Percentiles rank a stretch among this genome's conserved stretches.
These are phyloP conservation scores for Drosophila anomalata DNA, from an alignment of 2,888 invertebrate species.

Conservation along the genomic window DNA sequence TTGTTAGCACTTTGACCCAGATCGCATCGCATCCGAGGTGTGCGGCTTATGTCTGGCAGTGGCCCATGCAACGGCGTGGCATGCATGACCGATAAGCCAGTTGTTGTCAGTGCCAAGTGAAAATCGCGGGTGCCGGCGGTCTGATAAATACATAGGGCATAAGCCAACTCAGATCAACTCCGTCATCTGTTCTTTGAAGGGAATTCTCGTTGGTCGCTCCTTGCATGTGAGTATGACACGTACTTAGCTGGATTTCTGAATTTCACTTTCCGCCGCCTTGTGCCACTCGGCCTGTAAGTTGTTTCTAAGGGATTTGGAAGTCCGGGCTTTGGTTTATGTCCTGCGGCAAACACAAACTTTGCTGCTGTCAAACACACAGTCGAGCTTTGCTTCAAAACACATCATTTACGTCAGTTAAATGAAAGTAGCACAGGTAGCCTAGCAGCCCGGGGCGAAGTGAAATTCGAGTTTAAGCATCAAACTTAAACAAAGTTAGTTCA, in stretches of 20 bases:
- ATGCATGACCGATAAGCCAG: conserved; percentile 63
- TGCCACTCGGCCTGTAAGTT: not conserved
- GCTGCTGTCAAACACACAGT: conserved; percentile 30
- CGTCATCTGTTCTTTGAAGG: conserved; percentile 2
- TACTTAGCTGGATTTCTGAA: conserved; percentile 34
- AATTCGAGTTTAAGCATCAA: not conserved
- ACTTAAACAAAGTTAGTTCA: not conserved
- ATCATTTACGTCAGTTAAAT: conserved; percentile 17
- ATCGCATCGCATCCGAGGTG: conserved; percentile 47
- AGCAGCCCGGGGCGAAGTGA: not conserved
- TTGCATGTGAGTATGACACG: conserved; percentile 62
- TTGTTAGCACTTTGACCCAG: conserved; percentile 73
- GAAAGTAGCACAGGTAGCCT: conserved; percentile 4
- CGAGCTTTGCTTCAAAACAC: conserved; percentile 18
- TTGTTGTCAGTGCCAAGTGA: conserved; percentile 59
- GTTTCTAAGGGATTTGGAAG: conserved; percentile 48
- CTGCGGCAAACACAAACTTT: conserved; percentile 48
- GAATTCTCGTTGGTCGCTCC: conserved; percentile 11
- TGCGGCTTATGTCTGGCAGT: conserved; percentile 23
- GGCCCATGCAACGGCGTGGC: conserved; percentile 15
- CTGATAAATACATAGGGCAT: conserved; percentile 7
- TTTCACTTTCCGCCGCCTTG: not conserved
- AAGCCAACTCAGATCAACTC: conserved; percentile 26
- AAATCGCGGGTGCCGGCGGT: conserved; percentile 39
- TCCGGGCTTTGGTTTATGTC: conserved; percentile 63